These are phyloP conservation scores for Tinamus major DNA, from an alignment of 2,797 vertebrate species.

Conservation along the genomic window DNA sequence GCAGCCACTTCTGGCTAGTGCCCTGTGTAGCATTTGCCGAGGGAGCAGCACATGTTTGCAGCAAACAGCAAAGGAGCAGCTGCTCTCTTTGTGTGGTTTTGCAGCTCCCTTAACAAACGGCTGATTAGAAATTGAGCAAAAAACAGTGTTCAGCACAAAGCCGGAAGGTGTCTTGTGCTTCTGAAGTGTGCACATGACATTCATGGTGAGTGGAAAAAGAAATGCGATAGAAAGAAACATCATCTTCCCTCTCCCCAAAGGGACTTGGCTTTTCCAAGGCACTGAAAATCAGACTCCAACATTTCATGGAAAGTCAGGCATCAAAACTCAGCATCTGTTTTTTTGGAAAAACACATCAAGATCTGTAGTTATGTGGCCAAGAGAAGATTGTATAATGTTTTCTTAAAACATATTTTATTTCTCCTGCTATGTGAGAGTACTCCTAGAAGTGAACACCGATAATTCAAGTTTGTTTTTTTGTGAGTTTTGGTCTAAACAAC, in stretches of 20 bases:
- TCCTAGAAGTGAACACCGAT: not conserved
- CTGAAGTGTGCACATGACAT: constrained; percentile 9
- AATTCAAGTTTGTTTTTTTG: not conserved
- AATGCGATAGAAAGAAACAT: constrained; percentile 10
- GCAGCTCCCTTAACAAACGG: constrained; percentile 49
- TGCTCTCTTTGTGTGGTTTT: constrained; percentile 71
- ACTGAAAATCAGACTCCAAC: not conserved
- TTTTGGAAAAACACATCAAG: not conserved
- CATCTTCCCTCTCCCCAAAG: not conserved
- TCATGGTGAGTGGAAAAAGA: constrained; percentile 28
- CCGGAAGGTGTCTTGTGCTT: constrained; percentile 65
- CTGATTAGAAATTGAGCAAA: constrained; percentile 70
- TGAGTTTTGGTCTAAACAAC: not conserved
- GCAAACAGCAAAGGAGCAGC: constrained; percentile 58
- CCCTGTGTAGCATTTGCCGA: not conserved
- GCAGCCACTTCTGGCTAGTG: not conserved
- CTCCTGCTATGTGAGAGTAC: not conserved
- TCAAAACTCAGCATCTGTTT: not conserved
- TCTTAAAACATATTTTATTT: not conserved
- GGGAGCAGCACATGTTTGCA: not conserved
- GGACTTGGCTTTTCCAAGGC: constrained; percentile 11
- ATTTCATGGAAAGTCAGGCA: not conserved
- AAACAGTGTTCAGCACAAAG: constrained; percentile 64
- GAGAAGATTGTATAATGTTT: not conserved
- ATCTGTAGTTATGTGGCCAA: not conserved